Conservation (phyloP, 2,888 invertebrate genomes). For the Acheta domesticus region DNA sequence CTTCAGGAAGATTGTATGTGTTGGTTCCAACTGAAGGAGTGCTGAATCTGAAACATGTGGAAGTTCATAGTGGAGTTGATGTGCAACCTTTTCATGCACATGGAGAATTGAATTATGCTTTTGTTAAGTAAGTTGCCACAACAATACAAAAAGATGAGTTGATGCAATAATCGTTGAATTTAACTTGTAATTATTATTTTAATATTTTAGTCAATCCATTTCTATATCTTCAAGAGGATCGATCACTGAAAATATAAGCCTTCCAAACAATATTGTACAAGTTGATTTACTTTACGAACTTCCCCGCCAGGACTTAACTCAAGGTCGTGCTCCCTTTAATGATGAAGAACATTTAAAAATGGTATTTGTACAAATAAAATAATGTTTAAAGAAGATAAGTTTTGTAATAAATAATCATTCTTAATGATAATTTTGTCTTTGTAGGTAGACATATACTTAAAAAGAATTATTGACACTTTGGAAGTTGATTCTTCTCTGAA, state of each 20-base stretch:
- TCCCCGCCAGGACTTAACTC: conserved; percentile 24
- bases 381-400: too few relatives aligned
- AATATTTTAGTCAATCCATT: conserved; percentile 24
- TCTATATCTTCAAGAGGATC: neutral
- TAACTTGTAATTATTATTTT: neutral
- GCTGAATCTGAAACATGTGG: conserved; percentile 43
- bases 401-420: too few relatives aligned
- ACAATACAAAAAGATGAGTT: neutral
- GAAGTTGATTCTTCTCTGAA: conserved; percentile 43
- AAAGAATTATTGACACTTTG: conserved; percentile 45
- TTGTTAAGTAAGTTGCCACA: conserved; percentile 24
- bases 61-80: conserved; percentile 47
- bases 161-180: neutral
- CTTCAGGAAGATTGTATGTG: conserved; percentile 45
- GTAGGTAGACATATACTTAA: conserved; percentile 39
- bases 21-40: conserved; percentile 41
- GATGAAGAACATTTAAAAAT: conserved; percentile 18
- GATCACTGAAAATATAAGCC: conserved; percentile 11
- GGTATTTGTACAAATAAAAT: neutral
- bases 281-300: conserved; percentile 27
- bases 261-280: neutral
- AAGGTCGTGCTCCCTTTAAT: conserved; percentile 22
- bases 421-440: neutral
- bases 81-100: conserved; percentile 50
- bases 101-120: conserved; percentile 47